Evolutionary conservation across 2,797 vertebrate species (phyloP), one percentile per base, ranked within the genome.

Genomic region (Pangasius macronema): DNA sequence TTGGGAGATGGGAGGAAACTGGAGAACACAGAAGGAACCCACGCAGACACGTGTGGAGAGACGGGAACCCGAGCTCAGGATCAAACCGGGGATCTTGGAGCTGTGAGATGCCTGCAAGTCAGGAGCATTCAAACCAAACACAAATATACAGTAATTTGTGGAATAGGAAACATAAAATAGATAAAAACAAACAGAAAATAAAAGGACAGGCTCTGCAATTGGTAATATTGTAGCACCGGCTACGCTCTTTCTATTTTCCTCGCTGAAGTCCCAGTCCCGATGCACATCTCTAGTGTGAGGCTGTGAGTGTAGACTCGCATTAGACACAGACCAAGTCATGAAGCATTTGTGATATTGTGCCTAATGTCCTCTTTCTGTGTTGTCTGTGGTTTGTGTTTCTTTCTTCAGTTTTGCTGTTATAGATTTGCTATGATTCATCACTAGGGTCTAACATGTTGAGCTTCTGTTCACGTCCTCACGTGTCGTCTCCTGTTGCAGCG

Each of bases 311-410:
- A 70, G n/a, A 87, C 46, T 10, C 68, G 18, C 36, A 55, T 55
- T 53, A 53, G 22, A 30, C 33, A 51, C 33, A 80, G 6, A 46
- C 5, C 18, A 85, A 51, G 27, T 30, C 59, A 82, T 59, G n/a
- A 39, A 14, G 30, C 73, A 49, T 53, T 79, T 85, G 33, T 77
- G 22, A 75, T 42, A 84, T 3, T 42, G 42, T 57, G 11, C 70
- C 63, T 82, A 61, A 72, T 46, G 24, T 73, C n/a, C 61, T 82
- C 89, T 89, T 88, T 91, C 86, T 94, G 90, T 94, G 92, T 93
- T 80, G 51, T 67, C 59, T 86, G 16, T 85, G 72, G 16, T 87
- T 85, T 73, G n/a, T 82, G 59, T 51, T 30, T 67, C 27, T n/a
- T 68, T 82, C 14, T 4, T 83, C 57, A 27, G 82, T 81, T 63